These are phyloP conservation scores for Betta splendens DNA, from an alignment of 2,797 vertebrate genomes.

Conservation along the genomic window DNA sequence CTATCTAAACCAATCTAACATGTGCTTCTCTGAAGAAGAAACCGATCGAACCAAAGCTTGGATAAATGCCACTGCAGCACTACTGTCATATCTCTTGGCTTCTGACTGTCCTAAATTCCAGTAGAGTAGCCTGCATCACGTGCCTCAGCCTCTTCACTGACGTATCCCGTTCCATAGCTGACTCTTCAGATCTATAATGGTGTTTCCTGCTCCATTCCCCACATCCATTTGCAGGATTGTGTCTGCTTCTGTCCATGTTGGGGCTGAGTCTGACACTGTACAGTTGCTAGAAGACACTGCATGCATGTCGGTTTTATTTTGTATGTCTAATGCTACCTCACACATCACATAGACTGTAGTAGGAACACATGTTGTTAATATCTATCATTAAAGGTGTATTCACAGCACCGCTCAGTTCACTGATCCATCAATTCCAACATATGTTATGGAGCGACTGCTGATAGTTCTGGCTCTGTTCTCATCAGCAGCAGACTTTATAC, in stretches of 20 bases:
- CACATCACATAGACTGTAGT: background rate
- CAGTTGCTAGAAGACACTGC: slow-evolving; percentile 10
- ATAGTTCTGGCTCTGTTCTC: too few relatives aligned
- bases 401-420: too few relatives aligned
- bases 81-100: background rate
- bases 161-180: slow-evolving; percentile 28
- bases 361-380: too few relatives aligned
- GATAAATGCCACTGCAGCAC: background rate
- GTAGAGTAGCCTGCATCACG: slow-evolving; percentile 14
- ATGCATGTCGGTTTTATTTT: slow-evolving; percentile 6
- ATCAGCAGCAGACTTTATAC: too few relatives aligned
- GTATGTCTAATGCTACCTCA: slow-evolving; percentile 4
- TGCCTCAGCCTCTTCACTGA: slow-evolving; percentile 31
- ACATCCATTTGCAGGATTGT: slow-evolving; percentile 34
- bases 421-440: too few relatives aligned
- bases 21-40: too few relatives aligned
- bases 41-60: too few relatives aligned
- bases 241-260: slow-evolving; percentile 9
- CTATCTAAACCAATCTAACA: too few relatives aligned
- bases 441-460: too few relatives aligned
- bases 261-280: slow-evolving; percentile 34
- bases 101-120: slow-evolving; percentile 10
- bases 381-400: too few relatives aligned
- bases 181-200: slow-evolving; percentile 32
- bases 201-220: slow-evolving; percentile 25